Base-by-base conservation (phyloP, 2,888 invertebrate species). In the Diarsia dahlii region DNA sequence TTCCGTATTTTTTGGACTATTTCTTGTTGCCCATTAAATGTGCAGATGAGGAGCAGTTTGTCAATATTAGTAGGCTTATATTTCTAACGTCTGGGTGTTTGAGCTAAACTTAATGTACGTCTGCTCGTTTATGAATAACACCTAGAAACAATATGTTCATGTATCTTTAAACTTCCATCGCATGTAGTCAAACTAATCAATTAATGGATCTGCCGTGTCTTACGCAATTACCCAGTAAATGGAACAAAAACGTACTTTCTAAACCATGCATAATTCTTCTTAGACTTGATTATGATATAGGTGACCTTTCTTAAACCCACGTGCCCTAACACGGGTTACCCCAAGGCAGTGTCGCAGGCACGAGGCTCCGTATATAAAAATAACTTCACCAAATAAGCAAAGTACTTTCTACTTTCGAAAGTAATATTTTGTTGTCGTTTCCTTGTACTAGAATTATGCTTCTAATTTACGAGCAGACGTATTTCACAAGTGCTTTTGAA, bases 381-480 rank as follows among this genome's bases (percentile, higher is more conserved):
- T 58, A 20, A 78, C 23, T 12, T 45, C 9, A 45, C 13, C 12
- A 23, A 71, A 50, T 71, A 64, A 23, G 0, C 18, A 13, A 69
- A 79, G 34, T 28, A 50, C n/a, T 45, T 76, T 80, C 54, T 64
- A 12, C n/a, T 64, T 65, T n/a, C n/a, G 18, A 28, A 58, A 60
- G 6, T 65, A 74, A 74, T 81, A 77, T 70, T 77, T 56, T 18
- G 9, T 10, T 28, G 18, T 58, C 50, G 48, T 74, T 71, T 71
- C 48, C 52, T 74, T 63, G 48, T 70, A 65, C 71, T 69, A 28
- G 3, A 67, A 62, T 74, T 52, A 9, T 64, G 18, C 66, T 79
- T 69, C 50, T 54, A 70, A 81, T 76, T 80, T 81, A 80, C 60
- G 71, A 69, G 62, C 52, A 58, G 66, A 52, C 64, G 39, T 63